Conservation (phyloP, 2,113 vertebrate genomes). For the Colinus virginianus region DNA sequence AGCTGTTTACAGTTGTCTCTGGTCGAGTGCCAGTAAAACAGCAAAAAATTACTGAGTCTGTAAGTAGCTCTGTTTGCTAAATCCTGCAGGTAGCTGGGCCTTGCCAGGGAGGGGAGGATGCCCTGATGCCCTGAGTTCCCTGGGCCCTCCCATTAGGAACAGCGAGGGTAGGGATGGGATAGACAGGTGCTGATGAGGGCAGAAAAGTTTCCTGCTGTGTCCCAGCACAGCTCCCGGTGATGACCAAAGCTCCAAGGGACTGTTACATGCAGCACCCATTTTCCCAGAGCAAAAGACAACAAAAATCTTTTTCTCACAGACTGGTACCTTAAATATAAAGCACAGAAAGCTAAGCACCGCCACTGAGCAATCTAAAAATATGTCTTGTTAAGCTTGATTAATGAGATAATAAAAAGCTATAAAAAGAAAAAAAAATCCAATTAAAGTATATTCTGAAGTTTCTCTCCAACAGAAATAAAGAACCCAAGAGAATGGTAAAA, state of each 20-base stretch:
- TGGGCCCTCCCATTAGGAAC: background rate
- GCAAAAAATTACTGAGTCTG: background rate
- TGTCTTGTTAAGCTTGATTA: constrained; percentile 60
- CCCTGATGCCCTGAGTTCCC: background rate
- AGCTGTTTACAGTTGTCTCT: background rate
- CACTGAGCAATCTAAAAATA: constrained; percentile 53
- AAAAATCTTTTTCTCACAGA: constrained; percentile 9
- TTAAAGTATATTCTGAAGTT: constrained; percentile 54
- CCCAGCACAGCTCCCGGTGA: background rate
- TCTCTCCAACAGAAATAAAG: constrained; percentile 52
- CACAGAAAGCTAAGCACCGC: constrained; percentile 28
- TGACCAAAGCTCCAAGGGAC: background rate
- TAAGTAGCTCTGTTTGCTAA: background rate
- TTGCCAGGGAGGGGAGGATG: background rate
- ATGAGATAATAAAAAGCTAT: constrained; percentile 60
- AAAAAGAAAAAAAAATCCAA: constrained; percentile 54
- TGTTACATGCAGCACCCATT: background rate
- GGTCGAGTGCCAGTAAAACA: background rate
- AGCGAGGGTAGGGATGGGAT: background rate
- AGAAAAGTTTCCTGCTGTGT: background rate
- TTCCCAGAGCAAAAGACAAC: background rate
- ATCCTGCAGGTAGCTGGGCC: background rate
- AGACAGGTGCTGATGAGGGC: background rate
- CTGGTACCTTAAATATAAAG: constrained; percentile 25
- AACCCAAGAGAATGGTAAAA: constrained; percentile 50